Evolutionary conservation across 2,797 vertebrate genomes (phyloP), one percentile per base, ranked within the genome.

Genomic region (Sebastes kiyomatsui): DNA sequence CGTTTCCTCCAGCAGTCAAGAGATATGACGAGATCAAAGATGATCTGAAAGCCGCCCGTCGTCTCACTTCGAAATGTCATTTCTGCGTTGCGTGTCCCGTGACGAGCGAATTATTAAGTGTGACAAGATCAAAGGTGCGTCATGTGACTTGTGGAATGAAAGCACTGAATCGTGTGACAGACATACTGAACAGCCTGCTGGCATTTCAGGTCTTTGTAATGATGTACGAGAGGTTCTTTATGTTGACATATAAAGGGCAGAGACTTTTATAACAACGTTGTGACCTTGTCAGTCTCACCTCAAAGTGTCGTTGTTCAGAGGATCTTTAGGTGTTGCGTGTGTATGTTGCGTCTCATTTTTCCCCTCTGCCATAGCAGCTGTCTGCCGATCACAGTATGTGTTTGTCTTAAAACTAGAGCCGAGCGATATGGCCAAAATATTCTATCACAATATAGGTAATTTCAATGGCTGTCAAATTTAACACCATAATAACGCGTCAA

Each of bases 161-260:
- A 79, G 77, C 72, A 42, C 20, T 46, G 75, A 30, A 56, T 75
- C 23, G 12, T 72, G 72, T 75, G 67, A 68, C 61, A 46, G 77
- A 83, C 72, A 35, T 28, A 20, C 30, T 28, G 77, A 81, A 23
- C 27, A 25, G 56, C 12, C 71, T 42, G 52, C 80, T 87, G 86
- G 13, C 88, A 67, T 88, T 89, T 84, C 54, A 56, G 54, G 11
- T 54, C 73, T 72, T 72, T 85, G 70, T 75, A 46, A 28, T 73
- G 83, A 90, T 87, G 66, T 70, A 76, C 25, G 35, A 78, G 64
- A 55, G 33, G 54, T 28, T 75, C 72, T 85, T 78, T 12, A 33
- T 65, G 77, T 65, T 79, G 88, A 88, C 83, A 68, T 77, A 60
- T 85, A 80, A 91, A 88, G 66, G 80, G 46, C 84, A 82, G 30